These are phyloP conservation scores for Drosophila mimica DNA, from an alignment of 2,888 invertebrate genomes.

Conservation along the genomic window DNA sequence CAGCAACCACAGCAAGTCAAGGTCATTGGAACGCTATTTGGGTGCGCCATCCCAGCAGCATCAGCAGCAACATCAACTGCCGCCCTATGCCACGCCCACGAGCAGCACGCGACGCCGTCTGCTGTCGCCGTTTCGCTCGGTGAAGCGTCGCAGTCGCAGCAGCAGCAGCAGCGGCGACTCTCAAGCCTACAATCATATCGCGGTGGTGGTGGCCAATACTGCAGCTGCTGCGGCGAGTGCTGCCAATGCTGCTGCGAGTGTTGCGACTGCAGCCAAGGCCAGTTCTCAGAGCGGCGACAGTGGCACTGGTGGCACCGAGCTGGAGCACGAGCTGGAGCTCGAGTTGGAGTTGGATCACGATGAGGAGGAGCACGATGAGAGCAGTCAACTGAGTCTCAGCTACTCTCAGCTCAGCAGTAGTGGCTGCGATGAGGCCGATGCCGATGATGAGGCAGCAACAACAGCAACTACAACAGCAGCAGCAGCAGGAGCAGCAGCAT, in stretches of 20 bases:
- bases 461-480: slow-evolving; percentile 34
- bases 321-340: slow-evolving; percentile 78
- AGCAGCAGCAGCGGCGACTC: slow-evolving; percentile 82
- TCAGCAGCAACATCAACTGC: slow-evolving; percentile 34
- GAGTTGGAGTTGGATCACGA: slow-evolving; percentile 68
- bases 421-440: slow-evolving; percentile 66
- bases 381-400: slow-evolving; percentile 80
- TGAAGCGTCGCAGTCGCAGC: slow-evolving; percentile 83
- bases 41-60: slow-evolving; percentile 73
- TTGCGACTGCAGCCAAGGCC: slow-evolving; percentile 59
- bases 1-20: slow-evolving; percentile 76
- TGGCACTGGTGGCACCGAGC: slow-evolving; percentile 82
- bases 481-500: slow-evolving; percentile 33
- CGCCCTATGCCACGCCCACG: slow-evolving; percentile 74
- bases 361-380: slow-evolving; percentile 65
- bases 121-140: slow-evolving; percentile 80
- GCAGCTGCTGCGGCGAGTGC: slow-evolving; percentile 37
- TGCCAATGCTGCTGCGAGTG: slow-evolving; percentile 19
- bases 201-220: slow-evolving; percentile 62
- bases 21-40: slow-evolving; percentile 82
- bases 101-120: slow-evolving; percentile 75
- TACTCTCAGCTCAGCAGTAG: slow-evolving; percentile 82
- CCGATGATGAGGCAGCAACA: slow-evolving; percentile 43
- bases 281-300: slow-evolving; percentile 82
- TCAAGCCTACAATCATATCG: slow-evolving; percentile 60